Base-by-base conservation (phyloP, 2,113 vertebrate genomes). In the Mesoclemmys tuberculata region DNA sequence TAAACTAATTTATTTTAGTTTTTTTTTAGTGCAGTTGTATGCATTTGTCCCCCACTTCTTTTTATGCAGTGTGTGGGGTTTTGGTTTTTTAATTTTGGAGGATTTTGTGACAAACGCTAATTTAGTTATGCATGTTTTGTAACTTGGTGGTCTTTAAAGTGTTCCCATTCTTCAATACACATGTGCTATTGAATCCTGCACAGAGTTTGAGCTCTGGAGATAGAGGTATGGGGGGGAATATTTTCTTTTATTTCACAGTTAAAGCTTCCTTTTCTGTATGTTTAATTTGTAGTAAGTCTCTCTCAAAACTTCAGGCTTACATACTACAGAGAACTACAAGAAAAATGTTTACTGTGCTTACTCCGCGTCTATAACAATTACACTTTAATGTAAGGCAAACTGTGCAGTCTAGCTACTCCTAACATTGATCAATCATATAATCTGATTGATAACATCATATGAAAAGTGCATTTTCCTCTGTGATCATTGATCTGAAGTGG, bases 201-300 rank as follows among this genome's bases (percentile, higher is more conserved):
- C 2, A 5, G 26, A 71, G 44, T 74, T 64, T 81, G 51, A 95
- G 92, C 79, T 88, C 89, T 95, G 87, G 64, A 77, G 88, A 58
- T 18, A 54, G 41, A 48, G 13, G 77, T 80, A 86, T 77, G 86
- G 46, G 41, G n/a, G 56, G 89, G n/a, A 86, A 89, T 82, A 82
- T 84, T 71, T 95, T 97, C 82, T 92, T 93, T 91, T 97, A 87
- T 92, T 91, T 82, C 84, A 94, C 90, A 92, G 58, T 92, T 48
- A 87, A 64, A 90, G 48, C 41, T 82, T 93, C 38, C 93, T 82
- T 87, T 9, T 80, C 80, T 27, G 58, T 29, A n/a, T 29, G 12
- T 75, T 77, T 89, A 74, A 85, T 48, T 87, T 22, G 54, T 27
- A 85, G 13, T 90, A 82, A 94, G 52, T 90, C 93, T 44, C 92